Conservation (phyloP, 2,888 invertebrate genomes). For the Phyllotreta cruciferae region DNA sequence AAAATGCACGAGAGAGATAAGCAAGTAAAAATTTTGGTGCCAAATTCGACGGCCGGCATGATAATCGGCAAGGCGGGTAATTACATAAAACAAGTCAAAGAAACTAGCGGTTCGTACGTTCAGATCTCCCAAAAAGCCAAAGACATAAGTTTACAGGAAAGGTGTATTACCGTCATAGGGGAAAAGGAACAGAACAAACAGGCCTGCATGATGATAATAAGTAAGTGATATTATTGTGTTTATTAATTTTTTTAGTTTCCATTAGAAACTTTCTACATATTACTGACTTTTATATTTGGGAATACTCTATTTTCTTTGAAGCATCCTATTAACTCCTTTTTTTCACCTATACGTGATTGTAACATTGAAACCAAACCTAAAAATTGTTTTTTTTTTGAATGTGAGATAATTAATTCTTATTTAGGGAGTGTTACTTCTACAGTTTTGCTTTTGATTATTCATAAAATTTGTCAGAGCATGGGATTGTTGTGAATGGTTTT, state of each 20-base stretch:
- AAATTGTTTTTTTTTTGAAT: too few relatives aligned
- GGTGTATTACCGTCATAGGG: constrained; percentile 95
- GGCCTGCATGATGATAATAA: constrained; percentile 89
- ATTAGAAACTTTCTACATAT: too few relatives aligned
- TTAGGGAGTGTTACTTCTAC: too few relatives aligned
- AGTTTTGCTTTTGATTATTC: too few relatives aligned
- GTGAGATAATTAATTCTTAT: too few relatives aligned
- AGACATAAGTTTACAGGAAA: constrained; percentile 89
- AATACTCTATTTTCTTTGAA: too few relatives aligned
- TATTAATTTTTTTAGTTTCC: background rate
- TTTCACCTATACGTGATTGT: too few relatives aligned
- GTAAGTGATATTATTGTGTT: constrained; percentile 16
- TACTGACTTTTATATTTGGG: background rate
- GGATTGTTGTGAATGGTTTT: too few relatives aligned
- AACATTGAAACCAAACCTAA: too few relatives aligned
- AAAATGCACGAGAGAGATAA: constrained; percentile 88
- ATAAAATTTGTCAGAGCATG: too few relatives aligned
- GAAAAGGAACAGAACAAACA: constrained; percentile 91
- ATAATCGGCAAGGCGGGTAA: constrained; percentile 94
- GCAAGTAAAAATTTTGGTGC: constrained; percentile 95
- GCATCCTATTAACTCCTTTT: too few relatives aligned
- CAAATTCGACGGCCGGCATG: constrained; percentile 97
- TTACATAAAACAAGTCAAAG: constrained; percentile 95
- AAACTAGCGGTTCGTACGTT: constrained; percentile 92
- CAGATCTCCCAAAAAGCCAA: constrained; percentile 97